Evolutionary conservation across 2,888 invertebrate species (phyloP), one percentile per base, ranked within the genome.

Genomic region (Nomada fabriciana): DNA sequence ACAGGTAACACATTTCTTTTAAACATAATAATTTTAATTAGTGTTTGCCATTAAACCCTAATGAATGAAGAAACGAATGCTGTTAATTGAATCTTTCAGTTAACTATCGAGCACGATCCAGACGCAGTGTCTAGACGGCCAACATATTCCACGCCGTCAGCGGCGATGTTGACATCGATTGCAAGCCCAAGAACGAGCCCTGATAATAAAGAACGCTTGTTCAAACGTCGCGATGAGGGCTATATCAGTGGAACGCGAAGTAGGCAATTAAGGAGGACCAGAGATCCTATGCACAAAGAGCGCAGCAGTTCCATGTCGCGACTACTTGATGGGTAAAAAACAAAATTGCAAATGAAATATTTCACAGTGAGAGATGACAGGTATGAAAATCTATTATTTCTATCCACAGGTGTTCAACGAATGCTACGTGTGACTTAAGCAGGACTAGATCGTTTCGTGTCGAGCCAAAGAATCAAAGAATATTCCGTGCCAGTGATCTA

Each of bases 101-200:
- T 98, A 83, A 98, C 98, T 3, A 97, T 98, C 90, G 98, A 98
- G 94, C 97, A 98, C 92, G 98, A 97, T 93, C 98, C 98, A 13
- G 97, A 97, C 86, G 96, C 97, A 55, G 94, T 96, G 64, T 95
- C 95, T 84, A 95, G 95, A 80, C 95, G 95, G 77, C 93, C 94
- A 23, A 92, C 93, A 67, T 94, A 94, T 86, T 92, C 94, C n/a
- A 94, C 94, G 78, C 91, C 93, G 60, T 91, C 94, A 23, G 92
- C 94, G 82, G 90, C 92, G 63, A 90, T 94, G 71, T 86, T 95
- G 79, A 93, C 95, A 25, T 94, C 94, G 57, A 94, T 95, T 63
- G 78, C 89, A 36, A 93, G 91, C 83, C 92, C 94, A 50, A 91
- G 89, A 87, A 90, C 91, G 13, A 93, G 93, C 89, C 89, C 94